Evolutionary conservation across 2,113 vertebrate genomes (phyloP).

Genomic region (Rhipidura dahli): DNA sequence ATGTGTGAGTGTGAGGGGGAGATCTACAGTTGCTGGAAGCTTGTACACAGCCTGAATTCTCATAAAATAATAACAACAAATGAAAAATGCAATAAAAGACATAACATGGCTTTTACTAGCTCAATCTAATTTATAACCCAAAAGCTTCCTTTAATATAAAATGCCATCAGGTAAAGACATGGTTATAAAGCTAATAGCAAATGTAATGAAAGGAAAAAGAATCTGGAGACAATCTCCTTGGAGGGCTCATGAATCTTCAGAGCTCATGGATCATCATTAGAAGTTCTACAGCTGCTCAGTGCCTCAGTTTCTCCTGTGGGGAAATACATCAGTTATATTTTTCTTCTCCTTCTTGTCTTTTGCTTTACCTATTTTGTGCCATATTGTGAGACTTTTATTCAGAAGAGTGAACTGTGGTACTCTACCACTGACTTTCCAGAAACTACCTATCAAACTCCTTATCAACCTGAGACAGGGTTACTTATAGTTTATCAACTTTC

Average conservation of each 20-base stretch:
- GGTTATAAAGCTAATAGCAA: slow-evolving; percentile 16
- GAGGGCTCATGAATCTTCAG: background rate
- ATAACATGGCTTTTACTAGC: slow-evolving; percentile 42
- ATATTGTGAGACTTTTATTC: background rate
- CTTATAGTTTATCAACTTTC: background rate
- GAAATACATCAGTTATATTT: background rate
- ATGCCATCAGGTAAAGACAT: slow-evolving; percentile 5
- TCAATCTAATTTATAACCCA: slow-evolving; percentile 57
- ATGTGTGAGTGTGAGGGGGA: background rate
- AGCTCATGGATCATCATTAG: background rate
- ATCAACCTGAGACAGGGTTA: background rate
- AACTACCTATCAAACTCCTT: background rate
- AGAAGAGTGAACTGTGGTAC: background rate
- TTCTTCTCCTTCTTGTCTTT: background rate
- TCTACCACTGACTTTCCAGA: background rate
- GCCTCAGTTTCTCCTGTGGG: background rate
- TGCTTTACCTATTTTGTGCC: background rate
- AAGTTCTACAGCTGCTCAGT: background rate
- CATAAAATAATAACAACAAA: slow-evolving; percentile 62
- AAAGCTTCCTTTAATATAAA: slow-evolving; percentile 51
- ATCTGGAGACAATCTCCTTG: background rate
- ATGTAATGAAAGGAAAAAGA: background rate
- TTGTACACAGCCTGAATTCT: slow-evolving; percentile 24
- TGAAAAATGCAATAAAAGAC: slow-evolving; percentile 63
- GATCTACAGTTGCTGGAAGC: background rate